Conservation (phyloP, 2,888 invertebrate genomes). For the Acleris holmiana region DNA sequence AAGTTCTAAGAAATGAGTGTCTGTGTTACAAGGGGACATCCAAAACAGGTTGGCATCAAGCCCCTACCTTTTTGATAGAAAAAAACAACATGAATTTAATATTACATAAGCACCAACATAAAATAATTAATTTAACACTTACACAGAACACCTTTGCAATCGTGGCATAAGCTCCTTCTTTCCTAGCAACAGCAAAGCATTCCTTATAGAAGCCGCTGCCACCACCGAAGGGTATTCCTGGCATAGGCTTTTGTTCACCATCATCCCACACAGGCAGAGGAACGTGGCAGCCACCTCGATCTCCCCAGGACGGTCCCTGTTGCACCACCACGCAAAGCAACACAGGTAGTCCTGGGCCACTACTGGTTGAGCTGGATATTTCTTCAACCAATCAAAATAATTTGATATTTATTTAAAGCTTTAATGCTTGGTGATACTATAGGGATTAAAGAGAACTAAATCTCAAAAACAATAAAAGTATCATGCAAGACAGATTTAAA, state of each 20-base stretch:
- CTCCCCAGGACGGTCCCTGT: slow-evolving; percentile 51
- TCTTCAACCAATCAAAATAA: slow-evolving; percentile 47
- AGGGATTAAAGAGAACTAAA: too few species aligned
- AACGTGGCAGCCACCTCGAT: slow-evolving; percentile 68
- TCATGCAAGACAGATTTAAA: too few species aligned
- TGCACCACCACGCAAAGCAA: slow-evolving; percentile 66
- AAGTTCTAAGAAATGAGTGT: too few species aligned
- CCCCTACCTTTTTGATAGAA: too few species aligned
- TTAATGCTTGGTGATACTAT: too few species aligned
- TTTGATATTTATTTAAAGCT: background rate
- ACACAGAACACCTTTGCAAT: slow-evolving; percentile 56
- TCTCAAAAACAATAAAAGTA: too few species aligned
- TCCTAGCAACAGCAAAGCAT: slow-evolving; percentile 57
- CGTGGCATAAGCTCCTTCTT: slow-evolving; percentile 49
- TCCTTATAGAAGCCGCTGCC: slow-evolving; percentile 62
- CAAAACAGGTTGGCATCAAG: too few species aligned
- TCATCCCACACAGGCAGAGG: slow-evolving; percentile 61
- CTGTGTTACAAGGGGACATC: too few species aligned
- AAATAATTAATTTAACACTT: slow-evolving; percentile 43
- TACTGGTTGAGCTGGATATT: slow-evolving; percentile 63
- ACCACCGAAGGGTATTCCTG: slow-evolving; percentile 63
- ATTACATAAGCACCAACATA: too few species aligned
- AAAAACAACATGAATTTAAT: too few species aligned
- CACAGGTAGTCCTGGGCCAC: slow-evolving; percentile 67
- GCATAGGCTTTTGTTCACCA: slow-evolving; percentile 58